phyloP scores from a whole-genome alignment of 53 echinoderm and acorn worm genomes.

The Paelopatides confundens region DNA sequence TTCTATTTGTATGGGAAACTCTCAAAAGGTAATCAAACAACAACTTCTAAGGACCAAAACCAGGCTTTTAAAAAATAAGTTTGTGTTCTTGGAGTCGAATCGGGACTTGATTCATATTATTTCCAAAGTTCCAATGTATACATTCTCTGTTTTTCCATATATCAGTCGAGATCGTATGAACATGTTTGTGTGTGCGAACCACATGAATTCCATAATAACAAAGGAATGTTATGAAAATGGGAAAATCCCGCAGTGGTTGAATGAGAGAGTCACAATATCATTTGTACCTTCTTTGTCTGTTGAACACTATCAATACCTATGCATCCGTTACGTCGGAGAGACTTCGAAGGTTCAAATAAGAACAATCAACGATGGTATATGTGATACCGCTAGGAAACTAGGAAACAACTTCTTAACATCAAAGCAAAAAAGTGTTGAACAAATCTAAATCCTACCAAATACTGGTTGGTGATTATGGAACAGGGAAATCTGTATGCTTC shows the following conservation, averaged over 20 bases:
- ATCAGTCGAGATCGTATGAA: neutral
- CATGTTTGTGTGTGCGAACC: neutral
- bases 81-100: neutral
- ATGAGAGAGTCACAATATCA: neutral
- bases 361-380: neutral
- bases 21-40: neutral
- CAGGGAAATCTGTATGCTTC: neutral
- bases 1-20: neutral
- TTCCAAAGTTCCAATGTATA: neutral
- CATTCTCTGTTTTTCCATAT: neutral
- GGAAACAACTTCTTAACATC: neutral
- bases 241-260: neutral
- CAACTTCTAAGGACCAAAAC: neutral
- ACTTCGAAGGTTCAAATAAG: neutral
- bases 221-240: neutral
- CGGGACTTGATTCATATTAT: neutral
- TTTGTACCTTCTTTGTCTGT: neutral
- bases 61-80: neutral
- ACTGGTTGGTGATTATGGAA: constrained; percentile 4
- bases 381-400: neutral
- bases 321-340: neutral
- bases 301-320: neutral
- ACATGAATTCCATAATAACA: neutral
- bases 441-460: neutral
- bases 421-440: neutral